These are phyloP conservation scores for Crioceris asparagi DNA, from an alignment of 2,888 invertebrate species.

Conservation along the genomic window DNA sequence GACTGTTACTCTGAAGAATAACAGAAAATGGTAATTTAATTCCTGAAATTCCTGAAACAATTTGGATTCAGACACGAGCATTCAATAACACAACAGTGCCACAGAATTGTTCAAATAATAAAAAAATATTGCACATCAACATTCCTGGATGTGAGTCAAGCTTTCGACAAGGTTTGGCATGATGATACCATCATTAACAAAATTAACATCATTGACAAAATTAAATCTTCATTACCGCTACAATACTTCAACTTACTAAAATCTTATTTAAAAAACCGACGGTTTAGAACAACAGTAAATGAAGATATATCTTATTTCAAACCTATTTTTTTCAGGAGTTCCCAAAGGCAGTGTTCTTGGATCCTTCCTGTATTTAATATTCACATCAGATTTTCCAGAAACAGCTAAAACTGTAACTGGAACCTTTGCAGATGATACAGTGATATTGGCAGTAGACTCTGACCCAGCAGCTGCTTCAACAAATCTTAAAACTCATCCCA, in stretches of 20 bases:
- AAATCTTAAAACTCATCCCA: too few relatives aligned
- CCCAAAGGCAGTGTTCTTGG: background rate
- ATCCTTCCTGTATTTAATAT: background rate
- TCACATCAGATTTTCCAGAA: too few relatives aligned
- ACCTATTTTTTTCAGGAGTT: slow-evolving; percentile 1
- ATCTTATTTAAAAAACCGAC: background rate
- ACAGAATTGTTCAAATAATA: slow-evolving; percentile 2
- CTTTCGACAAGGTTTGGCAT: slow-evolving; percentile 5
- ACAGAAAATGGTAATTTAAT: background rate
- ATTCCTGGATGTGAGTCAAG: slow-evolving; percentile 1
- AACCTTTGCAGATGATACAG: slow-evolving; percentile 3
- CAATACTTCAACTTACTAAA: background rate
- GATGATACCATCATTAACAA: background rate
- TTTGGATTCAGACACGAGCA: slow-evolving; percentile 1
- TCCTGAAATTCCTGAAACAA: background rate
- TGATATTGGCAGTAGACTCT: background rate
- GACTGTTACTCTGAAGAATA: slow-evolving; percentile 1
- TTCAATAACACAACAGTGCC: slow-evolving; percentile 1
- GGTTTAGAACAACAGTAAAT: background rate
- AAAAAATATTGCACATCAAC: slow-evolving; percentile 1
- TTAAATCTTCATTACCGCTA: background rate
- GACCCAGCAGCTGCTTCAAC: too few relatives aligned
- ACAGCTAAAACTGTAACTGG: background rate
- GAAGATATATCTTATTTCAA: background rate
- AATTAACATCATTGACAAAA: background rate